Conservation (phyloP, 2,888 invertebrate genomes). For the Eupeodes luniger region DNA sequence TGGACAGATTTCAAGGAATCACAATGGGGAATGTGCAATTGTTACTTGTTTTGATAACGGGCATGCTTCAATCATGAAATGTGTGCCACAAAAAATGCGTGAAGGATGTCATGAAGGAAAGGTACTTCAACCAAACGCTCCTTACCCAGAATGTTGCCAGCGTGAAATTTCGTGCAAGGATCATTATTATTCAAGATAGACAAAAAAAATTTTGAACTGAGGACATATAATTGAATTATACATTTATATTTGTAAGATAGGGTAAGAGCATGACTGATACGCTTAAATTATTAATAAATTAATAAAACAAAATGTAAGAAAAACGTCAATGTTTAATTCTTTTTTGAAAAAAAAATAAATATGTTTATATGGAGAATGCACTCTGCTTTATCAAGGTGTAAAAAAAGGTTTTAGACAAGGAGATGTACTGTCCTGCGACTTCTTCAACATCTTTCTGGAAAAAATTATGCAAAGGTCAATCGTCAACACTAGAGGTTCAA, state of each 20-base stretch:
- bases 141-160: constrained; percentile 27
- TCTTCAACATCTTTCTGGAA: no score
- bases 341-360: no score
- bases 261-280: constrained; percentile 19
- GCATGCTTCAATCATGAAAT: constrained; percentile 18
- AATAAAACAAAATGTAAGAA: background rate
- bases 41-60: constrained; percentile 23
- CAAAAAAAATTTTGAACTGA: background rate
- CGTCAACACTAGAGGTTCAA: no score
- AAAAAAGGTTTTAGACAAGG: no score
- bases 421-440: no score
- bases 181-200: constrained; percentile 6
- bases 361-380: no score
- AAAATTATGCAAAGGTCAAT: no score
- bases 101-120: constrained; percentile 31
- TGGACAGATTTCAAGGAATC: background rate
- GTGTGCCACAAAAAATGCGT: constrained; percentile 30
- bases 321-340: background rate
- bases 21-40: background rate
- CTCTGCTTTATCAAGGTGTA: no score
- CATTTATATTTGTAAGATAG: background rate
- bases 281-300: constrained; percentile 6
- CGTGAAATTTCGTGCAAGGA: constrained; percentile 24
- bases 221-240: background rate
- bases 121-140: background rate